Evolutionary conservation across 2,888 invertebrate species (phyloP).

Genomic region (Nomada goodeniana): DNA sequence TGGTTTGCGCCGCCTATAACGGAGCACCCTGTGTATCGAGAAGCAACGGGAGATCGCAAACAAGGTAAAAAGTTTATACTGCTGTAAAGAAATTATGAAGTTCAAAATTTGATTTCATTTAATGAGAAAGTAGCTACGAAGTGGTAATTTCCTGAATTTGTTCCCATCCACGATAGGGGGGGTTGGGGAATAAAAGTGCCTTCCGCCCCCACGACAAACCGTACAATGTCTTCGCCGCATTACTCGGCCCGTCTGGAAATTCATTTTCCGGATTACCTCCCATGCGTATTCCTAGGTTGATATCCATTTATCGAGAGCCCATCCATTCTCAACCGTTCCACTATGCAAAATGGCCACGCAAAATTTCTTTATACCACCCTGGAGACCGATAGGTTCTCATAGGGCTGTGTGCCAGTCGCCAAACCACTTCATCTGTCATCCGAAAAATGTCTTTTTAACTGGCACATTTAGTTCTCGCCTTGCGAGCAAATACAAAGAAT

Average conservation of each 20-base stretch:
- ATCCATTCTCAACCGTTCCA: constrained; percentile 54
- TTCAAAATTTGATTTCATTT: constrained; percentile 71
- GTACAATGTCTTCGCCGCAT: constrained; percentile 33
- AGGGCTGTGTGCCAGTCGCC: constrained; percentile 48
- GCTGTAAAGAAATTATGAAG: constrained; percentile 70
- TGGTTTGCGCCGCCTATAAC: constrained; percentile 5
- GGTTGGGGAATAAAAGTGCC: constrained; percentile 13
- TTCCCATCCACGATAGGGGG: constrained; percentile 6
- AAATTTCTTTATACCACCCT: constrained; percentile 66
- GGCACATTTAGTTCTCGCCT: constrained; percentile 23
- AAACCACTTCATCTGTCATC: constrained; percentile 38
- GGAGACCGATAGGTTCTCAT: constrained; percentile 55
- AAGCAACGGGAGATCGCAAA: constrained; percentile 46
- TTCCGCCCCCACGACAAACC: constrained; percentile 27
- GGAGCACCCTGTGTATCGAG: constrained; percentile 40
- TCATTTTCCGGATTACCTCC: constrained; percentile 63
- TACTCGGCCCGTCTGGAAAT: constrained; percentile 48
- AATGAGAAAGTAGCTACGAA: constrained; percentile 62
- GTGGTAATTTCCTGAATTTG: constrained; percentile 54
- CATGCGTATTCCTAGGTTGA: constrained; percentile 56
- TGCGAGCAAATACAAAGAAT: background rate
- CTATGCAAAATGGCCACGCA: constrained; percentile 56
- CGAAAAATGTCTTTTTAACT: constrained; percentile 29
- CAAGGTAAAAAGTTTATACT: constrained; percentile 60
- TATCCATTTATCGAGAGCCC: constrained; percentile 62